phyloP scores from a whole-genome alignment of 2,113 vertebrate species.

The Oreocharis arfaki region DNA sequence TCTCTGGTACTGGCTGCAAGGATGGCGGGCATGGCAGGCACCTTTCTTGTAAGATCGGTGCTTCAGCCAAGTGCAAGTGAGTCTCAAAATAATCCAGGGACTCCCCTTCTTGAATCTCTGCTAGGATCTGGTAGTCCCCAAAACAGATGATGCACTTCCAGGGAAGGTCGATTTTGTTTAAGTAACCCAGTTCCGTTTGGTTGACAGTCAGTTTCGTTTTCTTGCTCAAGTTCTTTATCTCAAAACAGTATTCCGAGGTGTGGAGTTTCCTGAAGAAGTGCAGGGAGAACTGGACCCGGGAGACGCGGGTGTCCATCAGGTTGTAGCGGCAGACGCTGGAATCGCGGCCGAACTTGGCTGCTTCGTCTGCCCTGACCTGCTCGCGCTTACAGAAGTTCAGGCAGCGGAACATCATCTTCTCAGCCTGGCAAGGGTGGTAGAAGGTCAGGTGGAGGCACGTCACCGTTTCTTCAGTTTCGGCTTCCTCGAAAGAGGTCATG shows the following conservation, averaged over 20 bases:
- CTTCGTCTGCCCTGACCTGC: conserved; percentile 70
- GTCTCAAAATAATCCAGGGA: conserved; percentile 80
- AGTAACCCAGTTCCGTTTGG: conserved; percentile 70
- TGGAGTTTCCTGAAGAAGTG: conserved; percentile 75
- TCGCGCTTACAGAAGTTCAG: conserved; percentile 63
- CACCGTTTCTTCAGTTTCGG: conserved; percentile 81
- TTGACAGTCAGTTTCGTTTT: conserved; percentile 74
- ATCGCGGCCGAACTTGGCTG: conserved; percentile 81
- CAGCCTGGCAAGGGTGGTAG: conserved; percentile 80
- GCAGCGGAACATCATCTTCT: conserved; percentile 63
- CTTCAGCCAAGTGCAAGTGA: conserved; percentile 70
- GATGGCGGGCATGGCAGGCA: conserved; percentile 8
- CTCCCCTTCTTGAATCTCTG: conserved; percentile 79
- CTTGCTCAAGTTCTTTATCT: conserved; percentile 90
- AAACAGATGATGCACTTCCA: conserved; percentile 79
- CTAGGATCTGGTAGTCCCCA: conserved; percentile 82
- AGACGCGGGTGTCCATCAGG: conserved; percentile 78
- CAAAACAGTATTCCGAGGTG: conserved; percentile 71
- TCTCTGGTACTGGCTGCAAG: conserved; percentile 17
- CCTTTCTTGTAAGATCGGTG: conserved; percentile 74
- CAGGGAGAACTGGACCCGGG: conserved; percentile 83
- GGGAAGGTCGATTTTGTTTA: conserved; percentile 82
- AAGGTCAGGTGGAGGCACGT: conserved; percentile 81
- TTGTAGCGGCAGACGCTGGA: conserved; percentile 71
- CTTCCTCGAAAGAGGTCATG: conserved; percentile 69